Evolutionary conservation across 2,888 invertebrate species (phyloP).

Genomic region (Tinea semifulvella): DNA sequence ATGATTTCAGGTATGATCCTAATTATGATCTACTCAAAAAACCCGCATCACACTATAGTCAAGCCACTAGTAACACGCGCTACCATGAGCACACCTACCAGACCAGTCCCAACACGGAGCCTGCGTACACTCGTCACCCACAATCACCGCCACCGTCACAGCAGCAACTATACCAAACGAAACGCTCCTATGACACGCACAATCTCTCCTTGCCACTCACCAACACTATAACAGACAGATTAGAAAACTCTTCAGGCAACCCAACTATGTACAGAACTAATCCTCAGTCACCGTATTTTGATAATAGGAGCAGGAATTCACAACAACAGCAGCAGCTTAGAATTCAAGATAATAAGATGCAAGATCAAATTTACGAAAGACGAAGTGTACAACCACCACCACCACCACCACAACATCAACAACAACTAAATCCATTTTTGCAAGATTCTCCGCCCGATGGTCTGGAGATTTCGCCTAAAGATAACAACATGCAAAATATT

Average conservation of each 20-base stretch:
- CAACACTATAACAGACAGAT: constrained; percentile 46
- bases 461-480: constrained; percentile 29
- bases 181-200: constrained; percentile 54
- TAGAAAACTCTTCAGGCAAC: constrained; percentile 45
- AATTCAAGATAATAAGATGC: constrained; percentile 30
- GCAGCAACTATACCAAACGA: constrained; percentile 36
- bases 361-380: constrained; percentile 44
- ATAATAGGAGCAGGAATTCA: constrained; percentile 47
- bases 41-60: constrained; percentile 60
- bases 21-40: constrained; percentile 63
- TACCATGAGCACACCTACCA: constrained; percentile 51
- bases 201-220: constrained; percentile 55
- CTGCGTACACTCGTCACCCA: constrained; percentile 61
- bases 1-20: constrained; percentile 59
- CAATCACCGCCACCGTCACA: constrained; percentile 52
- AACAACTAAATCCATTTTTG: constrained; percentile 47
- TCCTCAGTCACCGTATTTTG: constrained; percentile 59
- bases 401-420: constrained; percentile 30
- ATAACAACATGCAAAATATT: constrained; percentile 25
- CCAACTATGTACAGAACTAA: constrained; percentile 48
- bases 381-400: constrained; percentile 22
- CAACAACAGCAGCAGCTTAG: constrained; percentile 32
- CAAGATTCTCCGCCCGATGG: constrained; percentile 37
- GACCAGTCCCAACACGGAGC: constrained; percentile 50
- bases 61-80: constrained; percentile 49